Evolutionary conservation across 2,113 vertebrate species (phyloP).

Genomic region (Tragelaphus imberbis): DNA sequence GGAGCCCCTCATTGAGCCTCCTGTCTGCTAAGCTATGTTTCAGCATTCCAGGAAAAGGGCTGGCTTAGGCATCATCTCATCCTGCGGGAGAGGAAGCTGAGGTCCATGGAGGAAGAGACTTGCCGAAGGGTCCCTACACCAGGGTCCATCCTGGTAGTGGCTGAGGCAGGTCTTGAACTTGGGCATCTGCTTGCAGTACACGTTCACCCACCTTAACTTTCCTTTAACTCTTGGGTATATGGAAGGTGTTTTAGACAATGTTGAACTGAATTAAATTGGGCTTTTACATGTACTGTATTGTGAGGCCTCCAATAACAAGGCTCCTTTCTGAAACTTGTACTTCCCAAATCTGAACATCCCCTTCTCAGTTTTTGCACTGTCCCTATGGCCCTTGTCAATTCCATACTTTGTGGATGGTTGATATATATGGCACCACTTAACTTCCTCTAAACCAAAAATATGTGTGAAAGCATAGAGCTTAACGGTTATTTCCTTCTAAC

Average conservation of each 20-base stretch:
- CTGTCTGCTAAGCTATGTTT: not conserved
- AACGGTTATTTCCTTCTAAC: not conserved
- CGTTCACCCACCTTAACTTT: not conserved
- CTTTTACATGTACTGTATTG: not conserved
- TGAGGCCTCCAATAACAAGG: not conserved
- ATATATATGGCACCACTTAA: not conserved
- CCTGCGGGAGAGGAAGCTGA: not conserved
- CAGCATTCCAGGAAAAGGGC: not conserved
- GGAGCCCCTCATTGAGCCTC: not conserved
- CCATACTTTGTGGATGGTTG: not conserved
- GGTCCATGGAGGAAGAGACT: not conserved
- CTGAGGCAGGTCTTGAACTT: not conserved
- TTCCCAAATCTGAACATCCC: not conserved
- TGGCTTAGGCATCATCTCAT: not conserved
- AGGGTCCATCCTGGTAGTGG: not conserved
- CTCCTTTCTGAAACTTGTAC: not conserved
- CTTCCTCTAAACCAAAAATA: not conserved
- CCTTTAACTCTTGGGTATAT: not conserved
- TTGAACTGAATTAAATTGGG: not conserved
- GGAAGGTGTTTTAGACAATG: not conserved
- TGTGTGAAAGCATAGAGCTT: not conserved
- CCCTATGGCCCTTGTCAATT: not conserved
- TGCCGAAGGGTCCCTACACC: not conserved
- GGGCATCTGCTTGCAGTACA: not conserved
- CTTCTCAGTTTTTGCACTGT: not conserved